These are phyloP conservation scores for Stegastes partitus DNA, from an alignment of 2,113 vertebrate species.

Conservation along the genomic window DNA sequence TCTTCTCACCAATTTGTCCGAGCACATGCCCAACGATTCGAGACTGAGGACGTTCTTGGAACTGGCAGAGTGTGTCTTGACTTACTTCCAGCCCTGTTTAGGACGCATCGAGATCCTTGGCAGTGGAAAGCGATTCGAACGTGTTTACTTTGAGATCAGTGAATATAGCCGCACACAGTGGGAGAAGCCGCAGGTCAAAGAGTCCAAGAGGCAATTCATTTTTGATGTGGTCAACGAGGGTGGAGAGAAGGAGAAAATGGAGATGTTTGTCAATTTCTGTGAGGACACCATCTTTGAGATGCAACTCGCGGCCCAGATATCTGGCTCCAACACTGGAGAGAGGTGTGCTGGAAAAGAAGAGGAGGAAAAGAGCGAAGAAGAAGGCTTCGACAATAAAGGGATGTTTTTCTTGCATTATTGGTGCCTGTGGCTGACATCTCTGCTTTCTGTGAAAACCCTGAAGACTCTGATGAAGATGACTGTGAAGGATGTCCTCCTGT, in stretches of 20 bases:
- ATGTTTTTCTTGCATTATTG: constrained; percentile 84
- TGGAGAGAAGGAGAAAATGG: constrained; percentile 97
- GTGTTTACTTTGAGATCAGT: constrained; percentile 97
- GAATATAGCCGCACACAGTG: constrained; percentile 95
- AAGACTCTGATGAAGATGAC: constrained; percentile 91
- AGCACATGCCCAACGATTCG: constrained; percentile 94
- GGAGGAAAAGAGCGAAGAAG: constrained; percentile 76
- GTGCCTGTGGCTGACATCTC: constrained; percentile 83
- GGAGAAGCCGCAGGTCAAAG: constrained; percentile 98
- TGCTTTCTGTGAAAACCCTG: constrained; percentile 90
- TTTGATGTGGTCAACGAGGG: constrained; percentile 96
- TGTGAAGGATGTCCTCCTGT: constrained; percentile 85
- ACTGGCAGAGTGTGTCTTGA: constrained; percentile 90
- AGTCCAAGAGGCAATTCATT: constrained; percentile 97
- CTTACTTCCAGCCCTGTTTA: constrained; percentile 93
- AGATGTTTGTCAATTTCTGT: constrained; percentile 97
- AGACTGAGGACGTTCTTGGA: constrained; percentile 92
- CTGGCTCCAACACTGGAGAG: constrained; percentile 85
- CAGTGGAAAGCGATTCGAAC: constrained; percentile 93
- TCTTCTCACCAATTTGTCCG: constrained; percentile 94
- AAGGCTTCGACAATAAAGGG: constrained; percentile 75
- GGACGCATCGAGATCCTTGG: constrained; percentile 97
- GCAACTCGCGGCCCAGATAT: constrained; percentile 96
- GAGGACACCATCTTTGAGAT: constrained; percentile 99
- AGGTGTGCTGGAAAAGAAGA: constrained; percentile 84